Evolutionary conservation across 2,888 invertebrate species (phyloP), one percentile per base, ranked within the genome.

Genomic region (Protodeltote pygarga): DNA sequence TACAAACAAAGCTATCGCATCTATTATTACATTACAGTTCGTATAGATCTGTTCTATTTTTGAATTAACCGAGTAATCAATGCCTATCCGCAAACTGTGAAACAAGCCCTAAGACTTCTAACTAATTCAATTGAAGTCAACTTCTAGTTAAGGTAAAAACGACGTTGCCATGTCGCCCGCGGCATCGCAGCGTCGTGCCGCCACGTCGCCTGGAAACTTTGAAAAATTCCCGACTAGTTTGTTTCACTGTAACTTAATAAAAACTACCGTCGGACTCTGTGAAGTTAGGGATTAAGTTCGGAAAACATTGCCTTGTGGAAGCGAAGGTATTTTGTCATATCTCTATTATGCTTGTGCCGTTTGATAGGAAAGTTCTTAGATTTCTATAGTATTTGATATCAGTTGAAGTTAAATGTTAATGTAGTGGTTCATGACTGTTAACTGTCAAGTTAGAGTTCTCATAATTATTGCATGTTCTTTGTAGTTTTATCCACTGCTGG

Each of bases 171-270:
- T 60, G 71, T 65, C 61, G 68, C 65, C 58, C 53, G 63, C 57
- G 61, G 50, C 57, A 40, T n/a, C 28, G 23, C 21, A 38, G 39
- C 35, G 40, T n/a, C 37, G 33, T 11, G 64, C 52, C 59, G 66
- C 65, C 65, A 62, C 70, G 70, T 71, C 73, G 72, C 65, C 57
- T 48, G 47, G 73, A 64, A 86, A 87, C 83, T 87, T 85, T 75
- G 85, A 85, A 89, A 87, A 88, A 89, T 85, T 87, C 81, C 78
- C 69, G 48, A 71, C 82, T 79, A 83, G 86, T 87, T 87, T 85
- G 85, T 87, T 85, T 87, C 81, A 83, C 76, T 73, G 83, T 88
- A 89, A 89, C 87, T 87, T 83, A 81, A 84, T 85, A 85, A 80
- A 85, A 84, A 85, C 83, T 83, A 73, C 65, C 65, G 64, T 54